These are phyloP conservation scores for Melanotus villosus DNA, from an alignment of 2,888 invertebrate species.

Conservation along the genomic window DNA sequence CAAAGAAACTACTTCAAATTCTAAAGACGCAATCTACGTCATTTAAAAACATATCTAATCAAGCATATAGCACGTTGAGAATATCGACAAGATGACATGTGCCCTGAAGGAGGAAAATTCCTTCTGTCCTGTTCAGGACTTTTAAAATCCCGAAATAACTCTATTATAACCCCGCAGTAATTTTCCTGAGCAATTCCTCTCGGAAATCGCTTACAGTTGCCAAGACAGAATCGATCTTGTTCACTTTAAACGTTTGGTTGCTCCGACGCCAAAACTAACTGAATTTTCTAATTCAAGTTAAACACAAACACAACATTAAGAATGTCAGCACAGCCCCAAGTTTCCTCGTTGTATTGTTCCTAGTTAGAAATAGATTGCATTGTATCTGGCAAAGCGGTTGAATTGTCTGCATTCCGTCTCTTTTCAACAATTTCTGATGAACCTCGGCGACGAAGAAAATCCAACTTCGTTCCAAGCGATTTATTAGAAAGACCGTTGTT, in stretches of 20 bases:
- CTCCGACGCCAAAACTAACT: constrained; percentile 35
- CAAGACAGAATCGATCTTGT: constrained; percentile 32
- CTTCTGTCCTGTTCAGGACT: constrained; percentile 7
- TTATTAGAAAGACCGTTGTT: neutral
- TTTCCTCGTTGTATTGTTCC: constrained; percentile 35
- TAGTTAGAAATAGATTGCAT: constrained; percentile 39
- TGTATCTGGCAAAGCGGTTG: constrained; percentile 23
- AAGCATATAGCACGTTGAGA: constrained; percentile 10
- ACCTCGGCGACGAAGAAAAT: constrained; percentile 9
- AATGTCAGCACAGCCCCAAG: constrained; percentile 33
- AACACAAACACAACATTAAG: constrained; percentile 36
- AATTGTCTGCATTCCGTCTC: constrained; percentile 19
- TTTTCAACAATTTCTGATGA: neutral
- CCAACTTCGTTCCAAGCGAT: neutral
- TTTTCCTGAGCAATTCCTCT: constrained; percentile 20
- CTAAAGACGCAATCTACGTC: neutral
- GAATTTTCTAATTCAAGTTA: constrained; percentile 40
- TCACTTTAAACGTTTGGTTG: constrained; percentile 27
- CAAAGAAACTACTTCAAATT: constrained; percentile 20
- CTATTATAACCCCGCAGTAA: constrained; percentile 17
- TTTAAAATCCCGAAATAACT: constrained; percentile 19
- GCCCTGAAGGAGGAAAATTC: constrained; percentile 15
- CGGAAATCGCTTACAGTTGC: constrained; percentile 21
- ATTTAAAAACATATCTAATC: constrained; percentile 23
- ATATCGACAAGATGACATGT: constrained; percentile 18